Conservation (phyloP, 2,888 invertebrate genomes). For the Coecobrya sp. region DNA sequence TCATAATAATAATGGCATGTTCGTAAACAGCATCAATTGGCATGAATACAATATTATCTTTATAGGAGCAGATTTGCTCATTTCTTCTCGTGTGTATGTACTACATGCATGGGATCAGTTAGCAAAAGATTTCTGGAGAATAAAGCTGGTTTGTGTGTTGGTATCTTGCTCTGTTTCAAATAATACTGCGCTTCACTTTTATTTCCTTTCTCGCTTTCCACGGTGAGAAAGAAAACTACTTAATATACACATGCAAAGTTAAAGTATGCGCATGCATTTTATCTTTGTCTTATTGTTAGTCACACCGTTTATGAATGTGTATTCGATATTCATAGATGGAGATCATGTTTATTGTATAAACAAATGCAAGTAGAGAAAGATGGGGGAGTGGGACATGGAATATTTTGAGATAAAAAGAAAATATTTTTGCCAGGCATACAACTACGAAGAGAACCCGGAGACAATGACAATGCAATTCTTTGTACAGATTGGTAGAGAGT, state of each 20-base stretch:
- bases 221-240: constrained; percentile 24
- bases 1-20: background rate
- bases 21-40: constrained; percentile 43
- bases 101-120: too few species aligned
- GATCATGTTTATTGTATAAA: too few species aligned
- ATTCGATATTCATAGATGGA: background rate
- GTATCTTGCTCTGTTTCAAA: constrained; percentile 40
- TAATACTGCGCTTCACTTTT: constrained; percentile 42
- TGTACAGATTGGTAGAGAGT: too few species aligned
- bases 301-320: background rate
- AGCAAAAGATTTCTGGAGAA: too few species aligned
- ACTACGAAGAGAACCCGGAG: too few species aligned
- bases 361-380: too few species aligned
- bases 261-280: background rate
- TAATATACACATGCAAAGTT: background rate
- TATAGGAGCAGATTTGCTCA: constrained; percentile 45
- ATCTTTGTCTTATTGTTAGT: background rate
- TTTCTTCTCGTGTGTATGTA: background rate
- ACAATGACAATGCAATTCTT: too few species aligned
- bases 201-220: constrained; percentile 15
- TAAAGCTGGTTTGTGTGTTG: constrained; percentile 5
- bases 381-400: too few species aligned
- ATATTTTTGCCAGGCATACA: too few species aligned
- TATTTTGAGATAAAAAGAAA: too few species aligned
- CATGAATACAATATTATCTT: constrained; percentile 64